A percentile compares a stretch with the other conserved stretches of the same genome.
phyloP scores from a whole-genome alignment of 2,113 vertebrate species.

The Podarcis raffonei region DNA sequence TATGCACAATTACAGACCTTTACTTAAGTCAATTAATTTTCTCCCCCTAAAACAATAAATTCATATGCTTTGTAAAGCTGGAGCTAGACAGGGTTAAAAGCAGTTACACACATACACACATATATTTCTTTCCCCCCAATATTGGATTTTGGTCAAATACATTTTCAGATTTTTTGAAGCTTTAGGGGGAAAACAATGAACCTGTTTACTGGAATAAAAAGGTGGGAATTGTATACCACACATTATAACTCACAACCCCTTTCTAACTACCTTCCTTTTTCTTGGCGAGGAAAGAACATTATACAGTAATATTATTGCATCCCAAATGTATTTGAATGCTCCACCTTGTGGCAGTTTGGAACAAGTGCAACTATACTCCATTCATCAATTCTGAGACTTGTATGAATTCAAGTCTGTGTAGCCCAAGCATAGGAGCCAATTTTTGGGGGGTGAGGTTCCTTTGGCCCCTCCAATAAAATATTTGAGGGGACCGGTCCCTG shows the following conservation, averaged over 20 bases:
- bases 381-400: not conserved
- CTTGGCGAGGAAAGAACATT: not conserved
- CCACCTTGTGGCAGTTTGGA: slow-evolving; percentile 62
- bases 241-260: not conserved
- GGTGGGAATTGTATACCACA: not conserved
- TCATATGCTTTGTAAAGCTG: not conserved
- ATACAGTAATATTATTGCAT: too few species aligned
- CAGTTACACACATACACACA: not conserved
- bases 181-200: too few species aligned
- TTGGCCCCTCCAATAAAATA: too few species aligned
- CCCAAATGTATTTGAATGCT: slow-evolving; percentile 55
- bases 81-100: not conserved
- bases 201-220: not conserved
- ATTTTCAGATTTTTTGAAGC: not conserved
- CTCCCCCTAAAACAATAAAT: too few species aligned
- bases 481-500: too few species aligned
- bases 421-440: too few species aligned
- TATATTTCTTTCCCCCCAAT: not conserved
- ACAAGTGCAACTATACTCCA: slow-evolving; percentile 9
- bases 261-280: not conserved
- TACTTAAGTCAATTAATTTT: too few species aligned
- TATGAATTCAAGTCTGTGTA: not conserved
- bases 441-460: too few species aligned
- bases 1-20: too few species aligned
- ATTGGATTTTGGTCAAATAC: not conserved